Evolutionary conservation across 2,113 vertebrate genomes (phyloP), one percentile per base, ranked within the genome.

Genomic region (Barbus barbus): DNA sequence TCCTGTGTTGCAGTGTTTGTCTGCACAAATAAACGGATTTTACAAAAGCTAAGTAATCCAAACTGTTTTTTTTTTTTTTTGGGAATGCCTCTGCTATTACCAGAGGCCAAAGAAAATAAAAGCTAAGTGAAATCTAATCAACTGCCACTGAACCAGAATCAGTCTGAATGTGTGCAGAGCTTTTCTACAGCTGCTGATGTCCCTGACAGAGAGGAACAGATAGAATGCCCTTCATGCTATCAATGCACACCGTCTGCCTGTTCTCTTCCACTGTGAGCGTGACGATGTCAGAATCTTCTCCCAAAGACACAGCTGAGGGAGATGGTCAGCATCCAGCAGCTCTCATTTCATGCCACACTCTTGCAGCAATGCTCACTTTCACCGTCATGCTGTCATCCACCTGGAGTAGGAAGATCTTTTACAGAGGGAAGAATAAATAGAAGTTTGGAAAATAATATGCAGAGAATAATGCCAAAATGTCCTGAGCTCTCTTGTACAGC

Each of bases 261-360:
- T 60, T 71, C 26, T 60, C 31, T 41, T 67, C 24, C 72, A 48
- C 46, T 46, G 24, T 7, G 33, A 31, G 51, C 16, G 51, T 72
- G 44, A 51, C 58, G 51, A 78, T 73, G 67, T 73, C 41, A 78
- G 53, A 33, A 28, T 22, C 44, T 38, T 67, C 73, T 67, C 58
- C 18, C 7, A 63, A 18, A 81, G 44, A 69, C 28, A 82, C 80
- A 36, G 26, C 60, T 84, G 82, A 78, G 33, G 31, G 28, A 84
- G 83, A 69, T 84, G 83, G 83, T 84, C 83, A 84, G 75, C 31
- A 78, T 58, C 63, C 46, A 67, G 82, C 48, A 71, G 26, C 33
- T 83, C 74, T 83, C 67, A 85, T 73, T 85, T 81, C 26, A 61
- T 81, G 83, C 24, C 63, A 56, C 46, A 33, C 13, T 16, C 83